These are phyloP conservation scores for Marronus borbonicus DNA, from an alignment of 2,888 invertebrate genomes.

Conservation along the genomic window DNA sequence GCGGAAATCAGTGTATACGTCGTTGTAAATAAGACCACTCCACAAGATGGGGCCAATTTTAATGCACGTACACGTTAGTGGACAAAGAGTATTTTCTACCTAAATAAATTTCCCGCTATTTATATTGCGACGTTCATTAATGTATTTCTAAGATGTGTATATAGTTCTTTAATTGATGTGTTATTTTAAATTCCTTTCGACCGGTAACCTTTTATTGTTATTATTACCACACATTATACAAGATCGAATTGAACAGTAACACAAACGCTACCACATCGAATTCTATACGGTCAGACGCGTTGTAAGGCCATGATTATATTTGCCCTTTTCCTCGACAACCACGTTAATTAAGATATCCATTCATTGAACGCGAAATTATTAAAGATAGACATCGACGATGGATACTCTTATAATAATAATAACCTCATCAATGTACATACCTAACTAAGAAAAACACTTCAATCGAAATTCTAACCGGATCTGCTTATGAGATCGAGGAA, in stretches of 20 bases:
- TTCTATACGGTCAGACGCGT: neutral
- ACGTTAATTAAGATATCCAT: slow-evolving; percentile 47
- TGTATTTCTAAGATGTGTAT: too few species aligned
- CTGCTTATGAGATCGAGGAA: slow-evolving; percentile 30
- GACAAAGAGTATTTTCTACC: too few species aligned
- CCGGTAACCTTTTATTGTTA: neutral
- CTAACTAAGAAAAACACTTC: slow-evolving; percentile 43
- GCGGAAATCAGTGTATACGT: too few species aligned
- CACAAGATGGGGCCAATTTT: too few species aligned
- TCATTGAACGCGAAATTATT: slow-evolving; percentile 41
- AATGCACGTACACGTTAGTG: too few species aligned
- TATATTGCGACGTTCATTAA: too few species aligned
- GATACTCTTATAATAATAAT: slow-evolving; percentile 18
- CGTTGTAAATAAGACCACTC: too few species aligned
- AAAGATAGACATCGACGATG: slow-evolving; percentile 38
- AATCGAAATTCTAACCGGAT: slow-evolving; percentile 42
- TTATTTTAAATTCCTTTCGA: too few species aligned
- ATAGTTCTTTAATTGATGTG: too few species aligned
- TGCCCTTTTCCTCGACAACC: slow-evolving; percentile 44
- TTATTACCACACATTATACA: slow-evolving; percentile 1
- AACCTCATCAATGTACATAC: slow-evolving; percentile 37
- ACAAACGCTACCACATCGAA: neutral
- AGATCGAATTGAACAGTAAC: neutral
- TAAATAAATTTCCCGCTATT: too few species aligned
- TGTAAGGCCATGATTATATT: slow-evolving; percentile 32